Percentiles rank a stretch among this genome's conserved stretches.
phyloP scores from a whole-genome alignment of 1,140 invertebrate species.

The Diorhabda elongata region DNA sequence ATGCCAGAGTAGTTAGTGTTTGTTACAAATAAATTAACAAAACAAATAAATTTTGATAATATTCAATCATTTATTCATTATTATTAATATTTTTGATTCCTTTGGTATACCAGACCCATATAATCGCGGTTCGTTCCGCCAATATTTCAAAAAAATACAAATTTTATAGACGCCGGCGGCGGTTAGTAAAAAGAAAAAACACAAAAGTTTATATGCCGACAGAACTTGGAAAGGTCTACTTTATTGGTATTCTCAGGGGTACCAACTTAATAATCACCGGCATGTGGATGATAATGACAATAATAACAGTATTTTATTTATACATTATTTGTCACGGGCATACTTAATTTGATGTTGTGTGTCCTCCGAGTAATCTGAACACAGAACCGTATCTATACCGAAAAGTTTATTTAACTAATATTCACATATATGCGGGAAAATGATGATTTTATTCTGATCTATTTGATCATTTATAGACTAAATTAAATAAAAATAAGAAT shows the following conservation, averaged over 20 bases:
- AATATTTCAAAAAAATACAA: slow-evolving; percentile 11
- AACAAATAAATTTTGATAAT: no score
- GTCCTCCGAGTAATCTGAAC: no score
- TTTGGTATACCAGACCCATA: not conserved
- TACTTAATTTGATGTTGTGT: not conserved
- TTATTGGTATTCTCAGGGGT: not conserved
- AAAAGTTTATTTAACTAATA: no score
- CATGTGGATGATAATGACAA: slow-evolving; percentile 7
- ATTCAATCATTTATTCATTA: no score
- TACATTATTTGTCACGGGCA: not conserved
- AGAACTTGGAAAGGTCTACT: not conserved
- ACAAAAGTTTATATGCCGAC: not conserved
- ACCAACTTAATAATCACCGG: slow-evolving; percentile 1
- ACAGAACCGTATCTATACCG: no score
- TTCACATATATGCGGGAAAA: no score
- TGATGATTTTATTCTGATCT: no score
- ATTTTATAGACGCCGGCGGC: slow-evolving; percentile 6
- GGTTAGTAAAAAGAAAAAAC: not conserved
- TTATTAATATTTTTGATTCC: not conserved
- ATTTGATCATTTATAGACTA: no score
- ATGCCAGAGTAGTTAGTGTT: no score
- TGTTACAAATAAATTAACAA: no score
- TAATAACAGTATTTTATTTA: slow-evolving; percentile 8
- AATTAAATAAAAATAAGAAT: no score
- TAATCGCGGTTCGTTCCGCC: slow-evolving; percentile 6